Evolutionary conservation across 2,888 invertebrate genomes (phyloP).

Genomic region (Falcaria lacertinaria): DNA sequence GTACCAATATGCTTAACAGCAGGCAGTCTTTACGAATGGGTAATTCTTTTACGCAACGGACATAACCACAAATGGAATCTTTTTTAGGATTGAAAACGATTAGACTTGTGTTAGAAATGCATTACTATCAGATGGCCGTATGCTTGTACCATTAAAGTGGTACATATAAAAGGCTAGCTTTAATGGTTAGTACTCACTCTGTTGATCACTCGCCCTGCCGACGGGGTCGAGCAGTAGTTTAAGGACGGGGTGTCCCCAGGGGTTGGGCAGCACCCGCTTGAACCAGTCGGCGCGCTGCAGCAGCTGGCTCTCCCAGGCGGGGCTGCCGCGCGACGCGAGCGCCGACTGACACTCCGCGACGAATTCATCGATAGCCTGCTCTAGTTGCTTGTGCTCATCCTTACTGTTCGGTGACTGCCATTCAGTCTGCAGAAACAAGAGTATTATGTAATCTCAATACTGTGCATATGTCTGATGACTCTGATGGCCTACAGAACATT

Average conservation of each 20-base stretch:
- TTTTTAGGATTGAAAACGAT: no score
- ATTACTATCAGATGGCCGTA: no score
- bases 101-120: no score
- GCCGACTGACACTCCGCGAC: constrained; percentile 56
- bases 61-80: no score
- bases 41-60: no score
- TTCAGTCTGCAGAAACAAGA: constrained; percentile 46
- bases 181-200: constrained; percentile 35
- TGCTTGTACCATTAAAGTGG: no score
- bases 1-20: no score
- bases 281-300: constrained; percentile 80
- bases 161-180: neutral
- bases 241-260: constrained; percentile 79
- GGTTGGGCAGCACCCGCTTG: constrained; percentile 64
- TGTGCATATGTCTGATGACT: no score
- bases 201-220: constrained; percentile 62
- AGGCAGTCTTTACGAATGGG: no score
- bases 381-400: constrained; percentile 45
- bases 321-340: constrained; percentile 38
- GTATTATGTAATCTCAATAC: neutral
- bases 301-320: constrained; percentile 56
- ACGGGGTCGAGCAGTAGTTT: constrained; percentile 76
- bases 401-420: constrained; percentile 55
- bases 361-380: constrained; percentile 48
- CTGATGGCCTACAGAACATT: no score